Evolutionary conservation across 2,888 invertebrate genomes (phyloP), one percentile per base, ranked within the genome.

Genomic region (Cheilosia variabilis): DNA sequence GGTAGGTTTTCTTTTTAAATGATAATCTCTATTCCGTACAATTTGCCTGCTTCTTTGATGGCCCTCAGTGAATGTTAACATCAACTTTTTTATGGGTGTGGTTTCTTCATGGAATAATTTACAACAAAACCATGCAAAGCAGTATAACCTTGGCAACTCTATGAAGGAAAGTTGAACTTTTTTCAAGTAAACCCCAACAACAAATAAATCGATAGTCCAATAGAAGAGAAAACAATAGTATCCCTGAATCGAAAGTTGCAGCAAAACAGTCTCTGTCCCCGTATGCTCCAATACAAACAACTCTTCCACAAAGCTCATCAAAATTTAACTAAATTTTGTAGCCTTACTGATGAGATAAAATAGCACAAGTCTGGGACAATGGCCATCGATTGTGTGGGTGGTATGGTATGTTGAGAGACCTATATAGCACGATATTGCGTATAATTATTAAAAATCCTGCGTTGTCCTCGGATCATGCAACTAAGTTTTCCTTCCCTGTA

Each of bases 341-440:
- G 19, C 45, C 63, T 63, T 73, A 63, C 55, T 73, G 31, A 73
- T 73, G 53, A 63, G 10, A 27, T 34, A 53, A 53, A 63, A 63
- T 53, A 34, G 72, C 31, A 53, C 52, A 62, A n/a, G 15, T 53
- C 9, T 4, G 17, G 41, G 4, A 58, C 13, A 47, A 47, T n/a
- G 24, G 24, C 22, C 2, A 22, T 7, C 45, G 17, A 17, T n/a
- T 17, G 45, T n/a, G n/a, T 45, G 6, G n/a, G 17, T 45, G 34
- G 34, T 37, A 17, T 45, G 45, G 45, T 45, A 2, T 45, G 17
- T 45, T 37, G 10, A 37, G 10, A 37, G 34, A 13, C 45, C 17
- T 17, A 45, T 13, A 45, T 13, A 45, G 2, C 6, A 17, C 17
- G n/a, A 17, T n/a, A 45, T 17, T 37, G 34, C 34, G 34, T 37